These are phyloP conservation scores for Acropora yongei DNA, from an alignment of 64 coral and sea anemone genomes.

Conservation along the genomic window DNA sequence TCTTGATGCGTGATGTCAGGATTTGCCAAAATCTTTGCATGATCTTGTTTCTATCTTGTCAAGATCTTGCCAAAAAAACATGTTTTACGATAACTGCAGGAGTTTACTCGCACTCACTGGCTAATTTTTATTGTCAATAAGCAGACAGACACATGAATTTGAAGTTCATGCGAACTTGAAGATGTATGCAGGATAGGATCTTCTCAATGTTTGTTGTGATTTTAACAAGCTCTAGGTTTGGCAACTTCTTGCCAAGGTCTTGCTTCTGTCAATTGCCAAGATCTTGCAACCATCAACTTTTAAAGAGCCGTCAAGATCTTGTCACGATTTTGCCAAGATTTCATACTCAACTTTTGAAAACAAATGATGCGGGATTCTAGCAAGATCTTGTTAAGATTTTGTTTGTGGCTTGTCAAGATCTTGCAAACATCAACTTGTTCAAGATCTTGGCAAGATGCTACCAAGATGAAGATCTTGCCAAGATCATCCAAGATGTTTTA, in stretches of 20 bases:
- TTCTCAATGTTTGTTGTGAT: too few species aligned
- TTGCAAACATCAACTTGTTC: conserved; percentile 1
- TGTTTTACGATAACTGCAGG: too few species aligned
- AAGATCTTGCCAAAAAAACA: too few species aligned
- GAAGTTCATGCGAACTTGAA: not conserved
- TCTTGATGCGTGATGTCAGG: not conserved
- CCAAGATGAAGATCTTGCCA: not conserved
- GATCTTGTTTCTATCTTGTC: conserved; percentile 21
- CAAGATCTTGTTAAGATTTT: conserved; percentile 9
- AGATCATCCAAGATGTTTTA: conserved; percentile 1
- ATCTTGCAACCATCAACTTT: too few species aligned
- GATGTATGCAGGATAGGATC: not conserved
- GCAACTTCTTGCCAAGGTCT: too few species aligned
- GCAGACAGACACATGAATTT: too few species aligned
- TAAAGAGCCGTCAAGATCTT: too few species aligned
- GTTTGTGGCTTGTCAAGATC: conserved; percentile 14
- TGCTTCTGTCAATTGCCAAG: too few species aligned
- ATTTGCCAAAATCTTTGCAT: conserved; percentile 1
- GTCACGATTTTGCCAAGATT: not conserved
- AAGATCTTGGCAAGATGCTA: not conserved
- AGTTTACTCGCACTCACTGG: too few species aligned
- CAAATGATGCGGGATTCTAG: not conserved
- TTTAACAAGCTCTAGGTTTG: too few species aligned
- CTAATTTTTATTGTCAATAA: too few species aligned
- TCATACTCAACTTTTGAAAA: not conserved